phyloP scores from a whole-genome alignment of 2,888 invertebrate species.

The Yponomeuta evonymella region DNA sequence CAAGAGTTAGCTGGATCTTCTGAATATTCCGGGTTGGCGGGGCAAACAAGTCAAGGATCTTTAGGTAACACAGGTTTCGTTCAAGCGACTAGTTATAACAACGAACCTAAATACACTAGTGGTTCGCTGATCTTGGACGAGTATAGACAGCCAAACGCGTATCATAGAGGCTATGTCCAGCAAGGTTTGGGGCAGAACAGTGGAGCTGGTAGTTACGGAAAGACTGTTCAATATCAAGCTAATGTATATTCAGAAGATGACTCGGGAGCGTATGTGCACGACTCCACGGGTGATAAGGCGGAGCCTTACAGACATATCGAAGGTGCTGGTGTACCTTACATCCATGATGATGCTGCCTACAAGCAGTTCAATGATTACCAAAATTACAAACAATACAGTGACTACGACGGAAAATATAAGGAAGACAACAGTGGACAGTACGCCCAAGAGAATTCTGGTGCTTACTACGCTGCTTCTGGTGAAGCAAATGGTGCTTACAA shows the following conservation, averaged over 20 bases:
- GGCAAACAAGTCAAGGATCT: conserved; percentile 28
- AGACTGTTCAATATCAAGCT: conserved; percentile 30
- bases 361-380: conserved; percentile 45
- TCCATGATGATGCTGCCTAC: conserved; percentile 46
- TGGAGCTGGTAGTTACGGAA: background rate
- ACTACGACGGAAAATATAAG: conserved; percentile 26
- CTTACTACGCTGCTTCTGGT: conserved; percentile 20
- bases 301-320: conserved; percentile 60
- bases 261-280: conserved; percentile 66
- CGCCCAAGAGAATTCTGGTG: conserved; percentile 44
- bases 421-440: conserved; percentile 39
- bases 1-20: conserved; percentile 39
- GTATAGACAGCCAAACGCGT: conserved; percentile 52
- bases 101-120: conserved; percentile 50
- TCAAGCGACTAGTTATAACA: conserved; percentile 47
- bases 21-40: conserved; percentile 27
- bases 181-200: conserved; percentile 4
- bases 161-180: conserved; percentile 23
- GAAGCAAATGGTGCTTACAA: conserved; percentile 32
- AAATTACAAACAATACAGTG: conserved; percentile 40
- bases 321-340: conserved; percentile 52
- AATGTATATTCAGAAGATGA: conserved; percentile 36
- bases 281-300: conserved; percentile 63
- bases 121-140: conserved; percentile 65
- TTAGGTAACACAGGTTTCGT: conserved; percentile 44